Conservation (phyloP, 2,113 vertebrate species). For the Anarrhichthys ocellatus region DNA sequence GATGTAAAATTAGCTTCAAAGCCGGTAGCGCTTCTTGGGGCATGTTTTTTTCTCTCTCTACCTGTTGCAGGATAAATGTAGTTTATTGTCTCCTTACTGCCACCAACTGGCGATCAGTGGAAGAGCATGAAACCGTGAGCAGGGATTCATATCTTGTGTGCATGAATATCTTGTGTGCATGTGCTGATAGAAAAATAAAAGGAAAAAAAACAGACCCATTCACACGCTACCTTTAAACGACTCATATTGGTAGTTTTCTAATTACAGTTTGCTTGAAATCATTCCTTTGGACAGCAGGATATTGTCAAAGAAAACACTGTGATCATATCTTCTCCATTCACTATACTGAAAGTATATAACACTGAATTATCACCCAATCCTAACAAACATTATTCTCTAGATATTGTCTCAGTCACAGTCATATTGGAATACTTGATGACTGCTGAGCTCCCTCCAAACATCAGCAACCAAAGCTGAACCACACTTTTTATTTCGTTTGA, state of each 20-base stretch:
- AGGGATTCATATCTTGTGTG: no score
- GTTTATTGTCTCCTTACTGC: no score
- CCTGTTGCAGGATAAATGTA: no score
- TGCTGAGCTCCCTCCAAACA: neutral
- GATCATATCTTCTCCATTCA: neutral
- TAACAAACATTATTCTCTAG: neutral
- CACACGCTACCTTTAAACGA: neutral
- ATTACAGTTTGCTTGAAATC: neutral
- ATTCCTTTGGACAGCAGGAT: neutral
- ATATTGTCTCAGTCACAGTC: constrained; percentile 7
- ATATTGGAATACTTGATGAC: constrained; percentile 8
- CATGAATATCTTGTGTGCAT: no score
- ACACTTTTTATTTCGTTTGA: constrained; percentile 5
- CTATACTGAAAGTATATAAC: neutral
- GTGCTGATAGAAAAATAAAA: no score
- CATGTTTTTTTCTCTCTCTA: no score
- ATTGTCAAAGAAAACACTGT: neutral
- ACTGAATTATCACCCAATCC: neutral
- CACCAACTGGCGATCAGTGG: no score
- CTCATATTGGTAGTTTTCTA: neutral
- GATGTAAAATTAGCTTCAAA: no score
- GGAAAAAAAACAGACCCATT: neutral
- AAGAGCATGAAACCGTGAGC: no score
- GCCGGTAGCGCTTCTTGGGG: no score
- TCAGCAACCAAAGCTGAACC: neutral